Evolutionary conservation across 1,140 invertebrate species (phyloP), one percentile per base, ranked within the genome.

Genomic region (Philaenus spumarius): DNA sequence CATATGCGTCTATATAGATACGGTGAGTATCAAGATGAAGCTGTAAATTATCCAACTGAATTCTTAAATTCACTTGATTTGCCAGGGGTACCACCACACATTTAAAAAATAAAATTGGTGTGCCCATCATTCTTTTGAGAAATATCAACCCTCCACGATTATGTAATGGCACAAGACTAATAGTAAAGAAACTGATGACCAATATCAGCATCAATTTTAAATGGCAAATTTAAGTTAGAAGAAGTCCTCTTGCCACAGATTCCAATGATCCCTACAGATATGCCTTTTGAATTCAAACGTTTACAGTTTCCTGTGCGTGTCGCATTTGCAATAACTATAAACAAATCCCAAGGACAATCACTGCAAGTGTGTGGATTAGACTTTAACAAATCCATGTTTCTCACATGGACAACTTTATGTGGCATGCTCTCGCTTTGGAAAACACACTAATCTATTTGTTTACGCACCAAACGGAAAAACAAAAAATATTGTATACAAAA

Each of bases 311-410:
- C n/a, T 50, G 46, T 71, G 9, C 30, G 48, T 59, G 53, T 77
- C 0, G 72, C 76, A 12, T 80, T 79, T 66, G 67, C 68, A 3
- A 69, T 78, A 59, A 72, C 72, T 9, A 73, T 74, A 37, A 74
- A 73, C 60, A 76, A 78, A 46, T 9, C 56, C 42, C 61, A 66
- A 51, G 62, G 62, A 23, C 62, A 64, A 60, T 55, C 64, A 11
- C 61, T 66, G 53, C 40, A 64, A 24, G 17, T 55, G 11, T 23
- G 58, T 46, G 62, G 47, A 57, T 11, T 57, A 14, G 15, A 60
- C 34, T 30, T 55, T 71, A 30, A 46, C 63, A 55, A 62, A 50
- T 43, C 51, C 58, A 51, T 67, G 65, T 57, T 70, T 69, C 40
- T 65, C 65, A 35, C 67, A 71, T 64, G 70, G 69, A 12, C 66